Base-by-base conservation (phyloP, 2,888 invertebrate species). In the Melanargia galathea region DNA sequence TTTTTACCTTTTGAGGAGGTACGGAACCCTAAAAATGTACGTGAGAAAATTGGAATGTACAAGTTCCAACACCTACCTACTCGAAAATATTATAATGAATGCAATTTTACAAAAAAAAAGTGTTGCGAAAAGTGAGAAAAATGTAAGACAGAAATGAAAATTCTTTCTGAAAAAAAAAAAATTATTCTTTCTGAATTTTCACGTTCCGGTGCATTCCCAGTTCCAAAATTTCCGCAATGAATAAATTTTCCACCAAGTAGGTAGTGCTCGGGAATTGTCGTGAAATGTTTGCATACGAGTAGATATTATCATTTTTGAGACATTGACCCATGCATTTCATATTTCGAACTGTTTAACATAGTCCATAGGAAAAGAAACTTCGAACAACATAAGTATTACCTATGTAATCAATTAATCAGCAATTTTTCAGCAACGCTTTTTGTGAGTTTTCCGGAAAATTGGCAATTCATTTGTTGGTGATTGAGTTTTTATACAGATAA, bases 21-120 rank as follows among this genome's bases (percentile, higher is more conserved):
- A n/a, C n/a, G n/a, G n/a, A n/a, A n/a, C n/a, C n/a, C n/a, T n/a
- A n/a, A n/a, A n/a, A n/a, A n/a, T 7, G 13, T n/a, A 48, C n/a
- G 38, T 22, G 22, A 24, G 22, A 52, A 52, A 52, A 20, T 40
- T 13, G 22, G 8, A 24, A n/a, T n/a, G n/a, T n/a, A n/a, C n/a
- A n/a, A n/a, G n/a, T n/a, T n/a, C n/a, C n/a, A n/a, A n/a, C n/a
- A n/a, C n/a, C n/a, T n/a, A n/a, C n/a, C n/a, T n/a, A 40, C 51
- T 43, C 13, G 16, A 40, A 60, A 59, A 59, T 49, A n/a, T n/a
- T n/a, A n/a, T n/a, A 49, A 60, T 60, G 51, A 60, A 52, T 60
- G 51, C 51, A 52, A 51, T 60, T 43, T 43, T 18, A 51, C 26
- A 51, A 20, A 51, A 51, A 49, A 33, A 38, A 8, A 2, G 43